Evolutionary conservation across 2,797 vertebrate species (phyloP), one percentile per base, ranked within the genome.

Genomic region (Sphenopsis melanotis): DNA sequence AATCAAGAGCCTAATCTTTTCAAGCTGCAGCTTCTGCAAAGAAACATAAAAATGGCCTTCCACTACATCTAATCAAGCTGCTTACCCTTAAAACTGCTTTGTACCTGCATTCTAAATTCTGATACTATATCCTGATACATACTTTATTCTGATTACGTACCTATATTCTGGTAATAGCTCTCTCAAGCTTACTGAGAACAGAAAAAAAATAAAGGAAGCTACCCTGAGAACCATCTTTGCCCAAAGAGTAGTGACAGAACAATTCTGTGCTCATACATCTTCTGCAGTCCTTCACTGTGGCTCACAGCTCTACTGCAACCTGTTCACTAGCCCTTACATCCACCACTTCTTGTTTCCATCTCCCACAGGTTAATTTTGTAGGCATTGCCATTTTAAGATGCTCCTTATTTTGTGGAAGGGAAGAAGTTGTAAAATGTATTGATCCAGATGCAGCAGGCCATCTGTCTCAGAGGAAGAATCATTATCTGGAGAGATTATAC

Each of bases 171-270:
- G 15, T 12, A 56, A 5, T 15, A 24, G 37, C 6, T 30, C 14
- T 26, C 9, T 47, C 37, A 27, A 0, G 0, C 15, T 57, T 46
- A 44, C 3, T 15, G 12, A 49, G 29, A 42, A 52, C 15, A 52
- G 15, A 13, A 44, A 61, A 71, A 52, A 47, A 60, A 24, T 2
- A 50, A 30, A 65, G 29, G 5, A 82, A 72, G 23, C 12, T 5
- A 4, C 13, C 12, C 20, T 2, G 4, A 80, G 42, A 88, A 59
- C 12, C 0, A 1, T 30, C 49, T 70, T 74, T 59, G 19, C 55
- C 18, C 24, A 30, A 24, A 19, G 26, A 29, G 22, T 11, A 64
- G 5, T 5, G 4, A 47, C 22, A 80, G 18, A 88, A 83, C 20
- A 65, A n/a, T 4, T 32, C 47, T 6, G 2, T 16, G 21, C 13